Conservation (phyloP, 2,113 vertebrate genomes). For the Erythrocercus mccallii region DNA sequence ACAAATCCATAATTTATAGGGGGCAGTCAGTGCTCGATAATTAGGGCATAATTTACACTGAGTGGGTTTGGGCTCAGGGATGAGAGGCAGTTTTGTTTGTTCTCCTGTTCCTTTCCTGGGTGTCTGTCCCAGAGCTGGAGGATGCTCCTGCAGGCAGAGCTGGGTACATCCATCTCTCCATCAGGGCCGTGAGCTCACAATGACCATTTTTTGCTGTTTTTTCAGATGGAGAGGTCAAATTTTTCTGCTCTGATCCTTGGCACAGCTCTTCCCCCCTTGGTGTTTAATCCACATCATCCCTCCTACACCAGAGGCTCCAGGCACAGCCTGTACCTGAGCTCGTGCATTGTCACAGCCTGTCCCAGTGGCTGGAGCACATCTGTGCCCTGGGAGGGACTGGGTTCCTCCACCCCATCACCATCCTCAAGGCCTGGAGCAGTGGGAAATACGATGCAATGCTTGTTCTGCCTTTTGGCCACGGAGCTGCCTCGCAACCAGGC, state of each 20-base stretch:
- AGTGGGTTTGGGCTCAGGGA: neutral
- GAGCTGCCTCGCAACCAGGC: neutral
- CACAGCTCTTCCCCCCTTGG: neutral
- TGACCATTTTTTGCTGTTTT: neutral
- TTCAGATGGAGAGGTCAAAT: neutral
- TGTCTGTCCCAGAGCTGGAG: neutral
- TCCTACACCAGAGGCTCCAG: neutral
- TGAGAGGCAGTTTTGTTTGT: neutral
- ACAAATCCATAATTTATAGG: neutral
- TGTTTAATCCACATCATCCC: neutral
- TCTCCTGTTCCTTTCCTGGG: neutral
- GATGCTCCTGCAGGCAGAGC: neutral
- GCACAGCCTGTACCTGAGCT: neutral
- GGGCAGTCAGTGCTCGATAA: neutral
- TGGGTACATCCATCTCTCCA: neutral
- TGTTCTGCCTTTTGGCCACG: rapidly evolving
- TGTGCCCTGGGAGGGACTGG: neutral
- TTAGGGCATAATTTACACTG: neutral
- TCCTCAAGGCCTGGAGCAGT: neutral
- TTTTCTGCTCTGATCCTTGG: neutral
- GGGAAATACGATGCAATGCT: neutral
- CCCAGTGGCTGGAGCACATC: neutral
- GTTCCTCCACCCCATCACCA: neutral
- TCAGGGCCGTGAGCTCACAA: neutral
- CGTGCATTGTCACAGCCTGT: rapidly evolving